Evolutionary conservation across 1,140 invertebrate species (phyloP), one percentile per base, ranked within the genome.

Genomic region (Brachionus rubens): DNA sequence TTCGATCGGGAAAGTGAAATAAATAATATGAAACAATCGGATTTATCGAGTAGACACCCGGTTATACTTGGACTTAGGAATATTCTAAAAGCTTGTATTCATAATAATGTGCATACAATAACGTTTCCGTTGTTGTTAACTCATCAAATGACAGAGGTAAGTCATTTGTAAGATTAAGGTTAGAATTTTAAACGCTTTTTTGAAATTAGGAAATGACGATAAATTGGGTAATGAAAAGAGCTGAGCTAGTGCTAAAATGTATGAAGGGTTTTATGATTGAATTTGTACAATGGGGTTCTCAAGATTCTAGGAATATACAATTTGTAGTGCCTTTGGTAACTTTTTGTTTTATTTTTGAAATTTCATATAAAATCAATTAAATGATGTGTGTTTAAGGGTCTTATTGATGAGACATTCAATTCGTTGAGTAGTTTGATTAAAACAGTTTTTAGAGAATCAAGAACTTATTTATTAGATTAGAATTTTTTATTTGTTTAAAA

Each of bases 201-300:
- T 16, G 16, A 36, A n/a, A n/a, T n/a, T n/a, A 59, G 54, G 92
- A 94, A 80, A 97, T 97, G 93, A 98, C 94, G 3, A 91, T 94
- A 43, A 89, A 90, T 19, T 98, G 95, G 95, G 98, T 95, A 83
- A 88, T 92, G 79, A 92, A 93, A 81, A 85, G 96, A 79, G 95
- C 95, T 0, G 96, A 99, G 85, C 85, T 99, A 76, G 91, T 98
- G 76, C 94, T 96, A 80, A 99, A 99, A 85, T 99, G 96, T 86
- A 91, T 97, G 19, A 99, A 99, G 88, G 96, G 96, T 0, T 99
- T 98, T 83, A 95, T 98, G 92, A 96, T 99, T 82, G 96, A 98
- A 87, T 94, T 94, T 88, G 90, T 92, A 5, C 90, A 86, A 33
- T 86, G 85, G 80, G 92, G 92, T 77, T 92, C 92, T 19, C 91